Evolutionary conservation across 92 coral and sea anemone genomes (phyloP), one percentile per base, ranked within the genome.

Genomic region (Heliopora coerulea): DNA sequence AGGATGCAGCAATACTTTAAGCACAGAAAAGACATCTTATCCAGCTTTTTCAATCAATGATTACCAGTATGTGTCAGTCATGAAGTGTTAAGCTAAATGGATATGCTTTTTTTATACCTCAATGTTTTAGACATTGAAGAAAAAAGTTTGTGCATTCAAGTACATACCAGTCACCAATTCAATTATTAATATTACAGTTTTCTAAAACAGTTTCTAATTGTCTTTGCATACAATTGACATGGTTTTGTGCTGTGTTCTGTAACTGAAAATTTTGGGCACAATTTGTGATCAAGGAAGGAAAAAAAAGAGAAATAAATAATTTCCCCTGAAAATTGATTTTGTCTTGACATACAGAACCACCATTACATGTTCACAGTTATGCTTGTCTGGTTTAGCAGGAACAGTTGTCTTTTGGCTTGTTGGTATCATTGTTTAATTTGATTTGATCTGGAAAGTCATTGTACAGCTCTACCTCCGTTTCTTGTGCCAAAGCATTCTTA

Each of bases 371-470:
- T 48, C 56, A 63, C 29, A 15, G 46, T 49, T 30, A 74, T 39
- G 39, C 24, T 62, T 4, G 20, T 60, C 20, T 34, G 10, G n/a
- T 74, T 82, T 84, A 92, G 67, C 97, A 92, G 59, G 87, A 72
- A 67, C 97, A 92, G 78, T 87, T 89, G 59, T 90, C 88, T n/a
- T 85, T 87, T 6, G 89, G 87, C 75, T 90, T 92, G 91, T 40
- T 87, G 58, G 74, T 5, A 86, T 90, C 96, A 12, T 86, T 89
- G 0, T 89, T 82, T 74, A 92, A 72, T 78, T 90, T 92, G 87
- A 92, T 92, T 87, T 90, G 97, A 80, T 92, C 97, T 17, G 97
- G 97, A 88, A 92, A 92, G 67, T 92, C 97, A 65, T 92, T 92
- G 87, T 92, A 92, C 49, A 92, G 39, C 84, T 92, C 97, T 23